These are phyloP conservation scores for Galeopterus variegatus DNA, from an alignment of 2,113 vertebrate species.

Conservation along the genomic window DNA sequence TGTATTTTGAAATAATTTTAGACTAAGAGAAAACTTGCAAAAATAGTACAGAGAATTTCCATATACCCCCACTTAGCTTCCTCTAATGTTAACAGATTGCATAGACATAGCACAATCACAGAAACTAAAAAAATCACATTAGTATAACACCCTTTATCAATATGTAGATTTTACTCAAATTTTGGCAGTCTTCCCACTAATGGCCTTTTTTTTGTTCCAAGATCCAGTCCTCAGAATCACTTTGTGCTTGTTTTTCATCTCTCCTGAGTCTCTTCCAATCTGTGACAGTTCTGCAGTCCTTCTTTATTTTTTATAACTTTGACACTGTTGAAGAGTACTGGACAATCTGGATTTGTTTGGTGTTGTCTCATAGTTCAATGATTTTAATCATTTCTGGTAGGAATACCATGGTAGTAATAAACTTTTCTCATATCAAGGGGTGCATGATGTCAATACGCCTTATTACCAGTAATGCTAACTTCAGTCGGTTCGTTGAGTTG, in stretches of 20 bases:
- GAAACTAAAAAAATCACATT: neutral
- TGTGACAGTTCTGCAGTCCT: neutral
- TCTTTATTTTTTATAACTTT: neutral
- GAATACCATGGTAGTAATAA: neutral
- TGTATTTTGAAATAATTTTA: neutral
- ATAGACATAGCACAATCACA: neutral
- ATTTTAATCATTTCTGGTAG: neutral
- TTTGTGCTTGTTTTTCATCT: neutral
- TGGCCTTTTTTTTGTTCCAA: neutral
- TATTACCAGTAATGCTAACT: neutral
- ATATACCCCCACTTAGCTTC: neutral
- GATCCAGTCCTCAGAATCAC: no score
- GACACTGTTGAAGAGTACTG: neutral
- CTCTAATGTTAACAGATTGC: neutral
- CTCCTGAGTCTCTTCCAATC: neutral
- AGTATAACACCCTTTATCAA: neutral
- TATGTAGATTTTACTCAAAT: neutral
- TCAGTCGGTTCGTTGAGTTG: neutral
- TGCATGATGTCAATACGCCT: neutral
- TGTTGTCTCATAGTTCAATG: neutral
- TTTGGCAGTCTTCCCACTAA: neutral
- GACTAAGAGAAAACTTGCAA: no score
- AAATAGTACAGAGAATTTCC: neutral
- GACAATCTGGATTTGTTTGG: neutral
- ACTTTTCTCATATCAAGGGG: neutral